Conservation (phyloP, 2,888 invertebrate genomes). For the Cryptus viduatorius region DNA sequence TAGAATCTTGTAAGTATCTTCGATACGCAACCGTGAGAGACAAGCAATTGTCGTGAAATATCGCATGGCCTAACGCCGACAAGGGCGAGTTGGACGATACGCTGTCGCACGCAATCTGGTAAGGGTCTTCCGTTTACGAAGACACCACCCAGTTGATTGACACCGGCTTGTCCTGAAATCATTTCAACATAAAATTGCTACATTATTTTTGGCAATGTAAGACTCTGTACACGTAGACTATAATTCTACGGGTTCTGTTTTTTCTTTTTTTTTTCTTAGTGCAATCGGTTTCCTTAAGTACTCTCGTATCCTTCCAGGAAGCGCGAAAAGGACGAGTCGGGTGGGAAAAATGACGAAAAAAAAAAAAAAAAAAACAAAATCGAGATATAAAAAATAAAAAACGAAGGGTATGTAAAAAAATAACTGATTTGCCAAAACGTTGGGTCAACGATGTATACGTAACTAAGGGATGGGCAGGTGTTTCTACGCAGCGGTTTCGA, state of each 20-base stretch:
- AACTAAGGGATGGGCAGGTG: conserved; percentile 75
- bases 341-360: conserved; percentile 31
- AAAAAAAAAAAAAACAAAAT: not conserved
- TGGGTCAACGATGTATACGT: not conserved
- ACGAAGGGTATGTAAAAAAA: conserved; percentile 8
- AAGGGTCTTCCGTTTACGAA: conserved; percentile 99
- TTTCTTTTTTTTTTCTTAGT: not conserved
- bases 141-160: conserved; percentile 98
- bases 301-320: conserved; percentile 25
- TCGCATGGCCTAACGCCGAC: conserved; percentile 98
- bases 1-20: conserved; percentile 98
- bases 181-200: conserved; percentile 36
- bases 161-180: conserved; percentile 96
- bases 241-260: not conserved
- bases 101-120: conserved; percentile 96
- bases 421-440: conserved; percentile 28
- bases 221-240: not conserved
- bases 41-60: conserved; percentile 97
- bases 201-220: not conserved
- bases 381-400: conserved; percentile 5
- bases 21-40: conserved; percentile 98
- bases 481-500: conserved; percentile 68
- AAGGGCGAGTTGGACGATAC: conserved; percentile 97
- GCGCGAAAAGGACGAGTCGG: conserved; percentile 33
- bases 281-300: not conserved